phyloP scores from a whole-genome alignment of 1,140 invertebrate species.

The Babylonia areolata region DNA sequence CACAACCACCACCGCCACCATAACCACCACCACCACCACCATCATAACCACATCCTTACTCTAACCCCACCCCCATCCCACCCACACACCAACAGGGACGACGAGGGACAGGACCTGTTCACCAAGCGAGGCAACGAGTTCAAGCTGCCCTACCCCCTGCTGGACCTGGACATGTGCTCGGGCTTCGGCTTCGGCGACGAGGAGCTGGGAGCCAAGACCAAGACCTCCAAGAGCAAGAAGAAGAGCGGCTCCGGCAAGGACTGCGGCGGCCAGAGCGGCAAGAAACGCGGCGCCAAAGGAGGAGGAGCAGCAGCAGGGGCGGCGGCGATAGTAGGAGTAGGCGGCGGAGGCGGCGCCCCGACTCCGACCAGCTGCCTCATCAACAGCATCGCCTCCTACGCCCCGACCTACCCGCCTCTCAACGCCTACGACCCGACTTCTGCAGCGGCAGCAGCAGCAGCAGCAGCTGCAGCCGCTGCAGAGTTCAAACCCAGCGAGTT shows the following conservation, averaged over 20 bases:
- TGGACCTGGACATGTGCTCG: constrained; percentile 77
- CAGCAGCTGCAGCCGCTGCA: constrained; percentile 26
- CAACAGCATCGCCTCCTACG: constrained; percentile 38
- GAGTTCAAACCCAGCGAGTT: constrained; percentile 69
- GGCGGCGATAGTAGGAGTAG: constrained; percentile 87
- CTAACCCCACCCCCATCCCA: no score
- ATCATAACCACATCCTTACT: no score
- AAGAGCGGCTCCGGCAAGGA: constrained; percentile 95
- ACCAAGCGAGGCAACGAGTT: constrained; percentile 99
- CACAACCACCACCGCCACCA: no score
- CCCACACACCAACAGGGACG: no score
- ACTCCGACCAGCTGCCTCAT: constrained; percentile 36
- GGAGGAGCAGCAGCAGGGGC: constrained; percentile 82
- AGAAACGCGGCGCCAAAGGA: constrained; percentile 91
- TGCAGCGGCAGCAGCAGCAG: constrained; percentile 38
- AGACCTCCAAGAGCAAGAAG: constrained; percentile 76
- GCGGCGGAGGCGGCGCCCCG: constrained; percentile 73
- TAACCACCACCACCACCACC: no score
- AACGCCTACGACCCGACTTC: constrained; percentile 64
- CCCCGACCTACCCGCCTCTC: constrained; percentile 63
- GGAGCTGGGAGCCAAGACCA: constrained; percentile 64
- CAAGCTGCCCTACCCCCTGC: constrained; percentile 96
- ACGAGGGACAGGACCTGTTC: constrained; percentile 96
- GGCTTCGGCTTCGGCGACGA: constrained; percentile 70
- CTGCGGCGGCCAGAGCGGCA: constrained; percentile 92